Conservation (phyloP, 2,113 vertebrate genomes). For the Bos indicus region DNA sequence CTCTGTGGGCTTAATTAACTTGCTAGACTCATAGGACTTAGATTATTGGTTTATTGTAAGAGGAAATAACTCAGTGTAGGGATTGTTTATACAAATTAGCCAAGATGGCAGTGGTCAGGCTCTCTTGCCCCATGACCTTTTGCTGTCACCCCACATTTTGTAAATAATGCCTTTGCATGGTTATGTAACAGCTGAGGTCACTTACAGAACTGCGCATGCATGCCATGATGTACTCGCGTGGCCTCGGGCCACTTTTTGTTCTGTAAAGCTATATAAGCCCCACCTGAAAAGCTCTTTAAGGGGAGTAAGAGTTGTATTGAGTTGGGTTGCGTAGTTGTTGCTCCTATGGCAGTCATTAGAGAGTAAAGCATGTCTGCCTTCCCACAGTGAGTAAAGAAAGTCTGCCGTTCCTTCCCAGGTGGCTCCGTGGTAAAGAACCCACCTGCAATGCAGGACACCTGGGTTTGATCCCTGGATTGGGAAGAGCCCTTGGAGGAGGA, state of each 20-base stretch:
- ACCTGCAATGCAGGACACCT: neutral
- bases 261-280: neutral
- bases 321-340: neutral
- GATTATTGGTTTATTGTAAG: neutral
- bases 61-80: neutral
- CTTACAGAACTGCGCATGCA: neutral
- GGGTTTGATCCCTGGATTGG: neutral
- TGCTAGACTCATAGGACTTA: neutral
- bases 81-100: neutral
- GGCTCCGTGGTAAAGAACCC: neutral
- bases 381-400: neutral
- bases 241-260: neutral
- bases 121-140: neutral
- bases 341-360: neutral
- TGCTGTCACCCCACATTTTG: neutral
- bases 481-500: neutral
- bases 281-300: neutral
- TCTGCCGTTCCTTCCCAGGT: neutral
- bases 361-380: neutral
- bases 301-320: neutral
- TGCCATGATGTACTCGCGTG: neutral
- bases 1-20: neutral
- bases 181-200: neutral
- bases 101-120: neutral
- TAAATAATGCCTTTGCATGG: neutral